Evolutionary conservation across 2,113 vertebrate species (phyloP).

Genomic region (Aix galericulata): DNA sequence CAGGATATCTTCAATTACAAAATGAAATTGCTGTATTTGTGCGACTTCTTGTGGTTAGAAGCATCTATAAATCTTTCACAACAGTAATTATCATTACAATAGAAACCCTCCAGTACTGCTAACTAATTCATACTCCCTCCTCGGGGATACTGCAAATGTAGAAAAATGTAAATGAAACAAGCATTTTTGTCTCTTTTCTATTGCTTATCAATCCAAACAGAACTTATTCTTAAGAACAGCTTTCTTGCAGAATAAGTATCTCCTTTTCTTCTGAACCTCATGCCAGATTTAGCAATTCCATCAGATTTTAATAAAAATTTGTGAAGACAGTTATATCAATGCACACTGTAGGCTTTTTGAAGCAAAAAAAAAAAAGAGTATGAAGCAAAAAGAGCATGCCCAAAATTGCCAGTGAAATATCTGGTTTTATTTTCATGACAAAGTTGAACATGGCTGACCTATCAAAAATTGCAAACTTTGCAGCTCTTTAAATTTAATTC

Average conservation of each 20-base stretch:
- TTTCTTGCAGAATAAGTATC: background rate
- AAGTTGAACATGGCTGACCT: conserved; percentile 13
- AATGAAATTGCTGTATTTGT: background rate
- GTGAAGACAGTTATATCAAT: background rate
- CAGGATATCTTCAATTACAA: background rate
- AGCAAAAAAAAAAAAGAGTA: background rate
- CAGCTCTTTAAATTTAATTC: conserved; percentile 74
- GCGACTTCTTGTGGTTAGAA: background rate
- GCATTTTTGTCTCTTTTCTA: background rate
- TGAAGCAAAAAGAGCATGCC: background rate
- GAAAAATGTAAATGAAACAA: background rate
- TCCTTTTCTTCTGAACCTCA: background rate
- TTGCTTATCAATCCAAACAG: background rate
- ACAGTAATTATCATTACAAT: background rate
- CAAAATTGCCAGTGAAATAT: conserved; percentile 26
- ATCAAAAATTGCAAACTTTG: conserved; percentile 67
- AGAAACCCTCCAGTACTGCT: background rate
- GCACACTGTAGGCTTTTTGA: background rate
- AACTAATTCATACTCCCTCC: background rate
- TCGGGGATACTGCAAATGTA: background rate
- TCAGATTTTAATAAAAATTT: background rate
- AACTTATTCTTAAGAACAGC: background rate
- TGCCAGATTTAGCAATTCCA: background rate
- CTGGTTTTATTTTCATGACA: conserved; percentile 41
- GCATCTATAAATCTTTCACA: background rate